Conservation (phyloP, 2,797 vertebrate genomes). For the Prunella strophiata region DNA sequence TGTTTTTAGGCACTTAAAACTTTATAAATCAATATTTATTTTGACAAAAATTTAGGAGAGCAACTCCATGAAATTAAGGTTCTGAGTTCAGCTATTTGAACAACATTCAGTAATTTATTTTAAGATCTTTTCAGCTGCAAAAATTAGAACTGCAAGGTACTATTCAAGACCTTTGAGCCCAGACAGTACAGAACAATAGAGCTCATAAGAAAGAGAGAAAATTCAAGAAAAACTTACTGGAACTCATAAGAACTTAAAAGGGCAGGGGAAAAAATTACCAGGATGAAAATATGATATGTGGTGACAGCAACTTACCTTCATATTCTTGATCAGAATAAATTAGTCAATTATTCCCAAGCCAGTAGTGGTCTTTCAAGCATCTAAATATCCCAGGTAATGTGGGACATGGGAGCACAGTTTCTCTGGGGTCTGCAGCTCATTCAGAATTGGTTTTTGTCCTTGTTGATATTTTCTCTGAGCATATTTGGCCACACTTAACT, state of each 20-base stretch:
- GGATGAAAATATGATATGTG: background rate
- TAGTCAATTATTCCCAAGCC: background rate
- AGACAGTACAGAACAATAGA: background rate
- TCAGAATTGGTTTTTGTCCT: background rate
- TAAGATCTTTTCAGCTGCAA: background rate
- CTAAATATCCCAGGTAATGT: background rate
- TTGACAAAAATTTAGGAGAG: background rate
- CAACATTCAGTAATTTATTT: background rate
- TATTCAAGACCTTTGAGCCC: background rate
- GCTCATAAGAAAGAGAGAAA: background rate
- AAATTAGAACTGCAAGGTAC: background rate
- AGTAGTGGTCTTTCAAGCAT: background rate
- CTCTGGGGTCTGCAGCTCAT: background rate
- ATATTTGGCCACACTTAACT: background rate
- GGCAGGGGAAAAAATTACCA: fast-evolving
- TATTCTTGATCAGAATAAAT: background rate
- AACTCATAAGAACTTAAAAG: background rate
- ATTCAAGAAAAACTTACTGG: background rate
- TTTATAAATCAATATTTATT: background rate
- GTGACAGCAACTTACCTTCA: background rate
- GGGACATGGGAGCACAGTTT: background rate
- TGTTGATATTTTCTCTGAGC: background rate
- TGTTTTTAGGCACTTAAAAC: background rate
- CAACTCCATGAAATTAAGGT: slow-evolving; percentile 1
- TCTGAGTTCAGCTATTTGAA: background rate